These are phyloP conservation scores for Andricus grossulariae DNA, from an alignment of 1,140 invertebrate genomes.

Conservation along the genomic window DNA sequence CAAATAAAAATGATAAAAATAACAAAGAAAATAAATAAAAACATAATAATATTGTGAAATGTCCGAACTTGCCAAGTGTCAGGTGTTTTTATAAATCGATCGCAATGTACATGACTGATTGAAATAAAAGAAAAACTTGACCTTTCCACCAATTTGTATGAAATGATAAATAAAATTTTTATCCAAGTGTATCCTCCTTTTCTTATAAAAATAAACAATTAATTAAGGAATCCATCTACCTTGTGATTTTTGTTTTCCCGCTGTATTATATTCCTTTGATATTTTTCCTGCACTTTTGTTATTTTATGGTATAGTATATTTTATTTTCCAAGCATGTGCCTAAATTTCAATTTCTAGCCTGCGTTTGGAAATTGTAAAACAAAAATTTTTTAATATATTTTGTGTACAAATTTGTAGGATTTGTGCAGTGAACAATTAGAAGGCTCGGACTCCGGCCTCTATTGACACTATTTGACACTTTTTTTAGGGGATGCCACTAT, in stretches of 20 bases:
- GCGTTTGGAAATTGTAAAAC: too few relatives aligned
- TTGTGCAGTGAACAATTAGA: too few relatives aligned
- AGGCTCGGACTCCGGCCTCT: too few relatives aligned
- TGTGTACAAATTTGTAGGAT: too few relatives aligned
- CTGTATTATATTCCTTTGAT: background rate
- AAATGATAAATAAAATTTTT: conserved; percentile 13
- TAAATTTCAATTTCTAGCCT: background rate
- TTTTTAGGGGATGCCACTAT: too few relatives aligned
- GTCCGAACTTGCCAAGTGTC: background rate
- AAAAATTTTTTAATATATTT: too few relatives aligned
- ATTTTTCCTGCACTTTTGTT: background rate
- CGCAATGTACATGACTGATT: background rate
- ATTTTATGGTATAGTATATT: background rate
- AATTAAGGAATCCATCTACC: background rate
- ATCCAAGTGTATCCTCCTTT: background rate
- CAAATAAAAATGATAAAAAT: background rate
- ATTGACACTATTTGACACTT: too few relatives aligned
- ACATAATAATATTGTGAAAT: background rate
- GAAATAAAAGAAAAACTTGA: background rate
- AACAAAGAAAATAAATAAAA: background rate
- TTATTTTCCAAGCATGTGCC: background rate
- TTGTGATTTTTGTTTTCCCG: background rate
- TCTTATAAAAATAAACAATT: conserved; percentile 32
- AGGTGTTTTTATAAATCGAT: background rate
- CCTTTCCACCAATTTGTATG: background rate